Evolutionary conservation across 1,140 invertebrate species (phyloP), one percentile per base, ranked within the genome.

Genomic region (Bombus cullumanus): DNA sequence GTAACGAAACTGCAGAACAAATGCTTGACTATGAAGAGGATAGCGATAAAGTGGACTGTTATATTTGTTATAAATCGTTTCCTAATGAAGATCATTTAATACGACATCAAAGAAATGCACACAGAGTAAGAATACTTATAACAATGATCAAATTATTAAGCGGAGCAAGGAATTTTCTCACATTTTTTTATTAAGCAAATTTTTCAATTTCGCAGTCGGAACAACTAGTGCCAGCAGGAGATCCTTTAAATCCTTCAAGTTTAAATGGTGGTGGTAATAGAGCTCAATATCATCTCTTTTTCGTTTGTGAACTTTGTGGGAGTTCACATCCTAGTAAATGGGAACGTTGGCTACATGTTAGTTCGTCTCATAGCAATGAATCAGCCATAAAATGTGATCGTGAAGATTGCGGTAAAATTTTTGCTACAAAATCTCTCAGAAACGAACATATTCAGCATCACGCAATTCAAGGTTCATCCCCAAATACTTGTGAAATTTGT

Each of bases 291-390:
- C 93, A 95, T 89, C 91, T 96, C 22, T 96, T 95, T 68, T 96
- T 96, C 69, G 94, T 95, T 4, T 96, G 96, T 80, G 96, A 96
- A 85, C 88, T 96, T 41, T 96, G 96, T 77, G 95, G 95, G 18
- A 94, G 93, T 78, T 95, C 96, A 0, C 94, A 96, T 91, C 93
- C 94, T 0, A 96, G 95, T 53, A 96, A 96, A 86, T 95, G 95
- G 92, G 96, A 96, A 84, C 94, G 96, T 66, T 96, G 96, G 96
- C 92, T 95, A 37, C 96, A 96, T 86, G 95, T 96, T 9, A 95
- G 93, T 37, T 94, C 92, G 9, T 87, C 91, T 41, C 96, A 96
- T 81, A 87, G 85, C 25, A 92, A 95, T 34, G 95, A 96, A 79
- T 72, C 92, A 57, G 85, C 92, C 6, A 95, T 95, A 41, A 93